Conservation (phyloP, 1,140 invertebrate genomes). For the Triops cancriformis region DNA sequence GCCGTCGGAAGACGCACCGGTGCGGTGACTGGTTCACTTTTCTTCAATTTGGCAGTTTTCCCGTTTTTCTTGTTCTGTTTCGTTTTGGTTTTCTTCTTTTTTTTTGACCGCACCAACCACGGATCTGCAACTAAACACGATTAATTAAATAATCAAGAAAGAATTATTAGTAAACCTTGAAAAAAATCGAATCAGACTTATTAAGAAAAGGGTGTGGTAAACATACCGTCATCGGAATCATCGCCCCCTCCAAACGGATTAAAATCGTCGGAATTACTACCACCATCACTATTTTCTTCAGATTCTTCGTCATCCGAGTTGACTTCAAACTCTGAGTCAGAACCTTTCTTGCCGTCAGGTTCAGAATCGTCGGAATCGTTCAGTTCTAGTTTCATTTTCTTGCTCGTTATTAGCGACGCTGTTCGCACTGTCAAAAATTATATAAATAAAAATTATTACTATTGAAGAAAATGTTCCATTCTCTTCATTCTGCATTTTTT, state of each 20-base stretch:
- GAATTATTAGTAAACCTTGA: neutral
- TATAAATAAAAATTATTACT: too few relatives aligned
- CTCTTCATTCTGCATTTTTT: too few relatives aligned
- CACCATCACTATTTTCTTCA: neutral
- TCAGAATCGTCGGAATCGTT: slow-evolving; percentile 9
- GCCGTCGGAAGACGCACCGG: neutral
- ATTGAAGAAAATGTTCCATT: too few relatives aligned
- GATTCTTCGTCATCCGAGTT: slow-evolving; percentile 15
- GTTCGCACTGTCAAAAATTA: neutral
- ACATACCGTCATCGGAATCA: slow-evolving; percentile 15
- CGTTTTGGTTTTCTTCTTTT: slow-evolving; percentile 18
- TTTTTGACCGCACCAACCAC: neutral
- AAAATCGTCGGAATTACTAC: slow-evolving; percentile 21
- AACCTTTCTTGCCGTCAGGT: slow-evolving; percentile 16
- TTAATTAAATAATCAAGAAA: neutral
- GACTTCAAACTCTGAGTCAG: slow-evolving; percentile 24
- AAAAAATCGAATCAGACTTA: neutral
- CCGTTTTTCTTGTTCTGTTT: slow-evolving; percentile 16
- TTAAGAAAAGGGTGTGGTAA: neutral
- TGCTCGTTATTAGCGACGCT: neutral
- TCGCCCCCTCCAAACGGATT: slow-evolving; percentile 26
- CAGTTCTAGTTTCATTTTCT: neutral
- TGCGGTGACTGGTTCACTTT: neutral
- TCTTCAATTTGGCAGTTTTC: neutral
- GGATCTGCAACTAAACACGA: neutral